Percentiles rank a stretch among this genome's conserved stretches.
Conservation (phyloP, 2,888 invertebrate species). For the Xanthorhoe spadicearia region DNA sequence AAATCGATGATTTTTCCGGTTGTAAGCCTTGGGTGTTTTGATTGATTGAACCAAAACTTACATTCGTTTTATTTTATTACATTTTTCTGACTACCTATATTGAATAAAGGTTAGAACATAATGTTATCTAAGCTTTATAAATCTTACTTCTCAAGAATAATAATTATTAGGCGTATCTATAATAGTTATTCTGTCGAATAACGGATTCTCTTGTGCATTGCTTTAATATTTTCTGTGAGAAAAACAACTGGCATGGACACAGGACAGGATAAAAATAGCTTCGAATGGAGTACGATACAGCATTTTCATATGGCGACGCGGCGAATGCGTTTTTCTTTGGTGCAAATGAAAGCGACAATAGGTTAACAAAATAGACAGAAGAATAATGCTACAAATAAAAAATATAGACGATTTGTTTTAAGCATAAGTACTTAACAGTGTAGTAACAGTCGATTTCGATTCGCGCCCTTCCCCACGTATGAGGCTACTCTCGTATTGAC, state of each 20-base stretch:
- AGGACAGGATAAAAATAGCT: slow-evolving; percentile 52
- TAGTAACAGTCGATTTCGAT: too few relatives aligned
- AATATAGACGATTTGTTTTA: too few relatives aligned
- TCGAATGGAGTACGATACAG: slow-evolving; percentile 46
- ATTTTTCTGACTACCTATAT: too few relatives aligned
- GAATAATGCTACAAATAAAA: neutral
- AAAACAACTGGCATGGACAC: slow-evolving; percentile 36
- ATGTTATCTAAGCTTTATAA: neutral
- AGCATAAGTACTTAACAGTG: neutral
- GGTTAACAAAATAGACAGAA: neutral
- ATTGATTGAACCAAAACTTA: too few relatives aligned
- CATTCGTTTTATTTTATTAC: too few relatives aligned
- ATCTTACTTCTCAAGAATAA: too few relatives aligned
- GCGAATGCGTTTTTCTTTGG: slow-evolving; percentile 41
- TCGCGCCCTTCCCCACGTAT: too few relatives aligned
- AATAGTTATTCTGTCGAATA: neutral
- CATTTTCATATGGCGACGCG: slow-evolving; percentile 47
- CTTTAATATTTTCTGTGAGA: slow-evolving; percentile 27
- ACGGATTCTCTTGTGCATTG: slow-evolving; percentile 18
- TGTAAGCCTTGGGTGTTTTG: neutral
- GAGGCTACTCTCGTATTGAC: neutral
- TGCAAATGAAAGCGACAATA: slow-evolving; percentile 38
- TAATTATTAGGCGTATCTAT: neutral
- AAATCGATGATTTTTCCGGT: slow-evolving; percentile 1
- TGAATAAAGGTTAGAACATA: neutral